phyloP scores from a whole-genome alignment of 2,888 invertebrate genomes.

The Dugesia japonica region DNA sequence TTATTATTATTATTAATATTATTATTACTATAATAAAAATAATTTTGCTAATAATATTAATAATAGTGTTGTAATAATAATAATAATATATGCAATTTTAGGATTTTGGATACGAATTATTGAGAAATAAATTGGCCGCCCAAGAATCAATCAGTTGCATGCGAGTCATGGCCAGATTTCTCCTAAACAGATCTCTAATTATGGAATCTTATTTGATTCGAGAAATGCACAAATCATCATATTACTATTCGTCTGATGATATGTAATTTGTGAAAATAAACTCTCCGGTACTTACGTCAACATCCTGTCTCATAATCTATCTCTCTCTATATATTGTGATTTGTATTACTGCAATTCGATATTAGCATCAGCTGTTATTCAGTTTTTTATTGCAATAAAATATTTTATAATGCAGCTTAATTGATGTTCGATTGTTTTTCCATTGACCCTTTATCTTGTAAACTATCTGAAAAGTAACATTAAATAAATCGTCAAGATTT shows the following conservation, averaged over 20 bases:
- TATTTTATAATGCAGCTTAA: background rate
- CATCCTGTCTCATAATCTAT: constrained; percentile 12
- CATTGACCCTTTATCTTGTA: no score
- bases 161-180: constrained; percentile 8
- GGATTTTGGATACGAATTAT: constrained; percentile 10
- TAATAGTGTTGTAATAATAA: no score
- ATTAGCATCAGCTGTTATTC: constrained; percentile 20
- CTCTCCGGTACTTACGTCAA: constrained; percentile 7
- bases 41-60: no score
- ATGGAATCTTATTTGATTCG: constrained; percentile 1
- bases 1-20: no score
- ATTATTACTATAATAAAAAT: no score
- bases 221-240: constrained; percentile 13
- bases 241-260: constrained; percentile 8
- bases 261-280: background rate
- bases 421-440: no score
- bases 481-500: no score
- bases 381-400: background rate
- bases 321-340: background rate
- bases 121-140: constrained; percentile 2
- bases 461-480: no score
- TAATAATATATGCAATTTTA: no score
- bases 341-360: constrained; percentile 20
- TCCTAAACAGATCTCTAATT: background rate
- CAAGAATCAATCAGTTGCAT: constrained; percentile 7